phyloP scores from a whole-genome alignment of 2,888 invertebrate species.

The Caenorhabditis macrosperma region DNA sequence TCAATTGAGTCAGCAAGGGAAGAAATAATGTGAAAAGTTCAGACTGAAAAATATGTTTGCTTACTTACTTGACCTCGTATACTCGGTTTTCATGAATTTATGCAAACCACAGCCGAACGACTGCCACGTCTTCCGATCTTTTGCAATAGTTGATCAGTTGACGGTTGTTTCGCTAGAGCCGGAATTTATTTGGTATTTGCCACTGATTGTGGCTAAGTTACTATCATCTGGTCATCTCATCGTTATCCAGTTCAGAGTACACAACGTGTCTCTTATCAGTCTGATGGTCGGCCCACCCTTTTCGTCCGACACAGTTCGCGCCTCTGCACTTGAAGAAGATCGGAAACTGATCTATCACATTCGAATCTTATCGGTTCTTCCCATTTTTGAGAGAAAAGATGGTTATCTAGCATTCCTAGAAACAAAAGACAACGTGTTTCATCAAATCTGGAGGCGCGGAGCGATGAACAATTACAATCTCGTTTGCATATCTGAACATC shows the following conservation, averaged over 20 bases:
- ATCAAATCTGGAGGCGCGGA: neutral
- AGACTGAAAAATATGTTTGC: no score
- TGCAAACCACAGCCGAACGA: no score
- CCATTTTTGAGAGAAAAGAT: constrained; percentile 13
- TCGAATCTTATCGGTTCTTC: constrained; percentile 15
- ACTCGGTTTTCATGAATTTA: no score
- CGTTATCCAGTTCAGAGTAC: constrained; percentile 23
- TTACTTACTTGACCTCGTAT: no score
- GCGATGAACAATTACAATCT: neutral
- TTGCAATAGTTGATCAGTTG: no score
- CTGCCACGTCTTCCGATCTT: no score
- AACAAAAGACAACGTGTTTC: constrained; percentile 25
- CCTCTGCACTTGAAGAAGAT: constrained; percentile 30
- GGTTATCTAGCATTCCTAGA: constrained; percentile 4
- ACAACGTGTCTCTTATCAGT: constrained; percentile 32
- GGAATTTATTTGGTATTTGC: no score
- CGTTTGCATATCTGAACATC: neutral
- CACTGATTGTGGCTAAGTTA: no score
- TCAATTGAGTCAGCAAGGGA: no score
- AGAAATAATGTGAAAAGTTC: no score
- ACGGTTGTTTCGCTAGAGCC: no score
- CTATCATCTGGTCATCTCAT: constrained; percentile 25
- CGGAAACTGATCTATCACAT: constrained; percentile 55
- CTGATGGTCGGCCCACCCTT: neutral
- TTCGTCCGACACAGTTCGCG: neutral